Percentiles rank a stretch among this genome's conserved stretches.
phyloP scores from a whole-genome alignment of 2,113 vertebrate species.

The Thryonomys swinderianus region DNA sequence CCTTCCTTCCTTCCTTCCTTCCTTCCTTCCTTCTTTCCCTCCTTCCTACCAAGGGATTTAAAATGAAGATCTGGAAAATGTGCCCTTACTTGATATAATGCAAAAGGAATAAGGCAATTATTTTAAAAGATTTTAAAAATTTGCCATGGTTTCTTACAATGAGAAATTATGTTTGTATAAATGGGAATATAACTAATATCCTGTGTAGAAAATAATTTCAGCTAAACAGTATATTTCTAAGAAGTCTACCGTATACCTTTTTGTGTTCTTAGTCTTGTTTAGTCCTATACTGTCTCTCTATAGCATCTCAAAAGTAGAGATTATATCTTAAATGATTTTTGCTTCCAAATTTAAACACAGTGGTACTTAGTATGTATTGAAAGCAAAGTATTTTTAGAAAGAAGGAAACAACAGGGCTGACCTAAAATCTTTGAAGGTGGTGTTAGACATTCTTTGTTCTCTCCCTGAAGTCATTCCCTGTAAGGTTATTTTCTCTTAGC shows the following conservation, averaged over 20 bases:
- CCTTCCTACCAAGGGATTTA: not conserved
- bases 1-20: not conserved
- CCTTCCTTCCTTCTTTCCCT: not conserved
- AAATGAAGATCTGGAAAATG: constrained; percentile 28
- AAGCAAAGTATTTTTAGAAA: constrained; percentile 23
- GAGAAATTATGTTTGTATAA: constrained; percentile 36
- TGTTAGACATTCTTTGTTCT: not conserved
- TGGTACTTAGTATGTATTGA: not conserved
- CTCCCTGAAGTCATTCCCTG: not conserved
- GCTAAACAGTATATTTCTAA: constrained; percentile 49
- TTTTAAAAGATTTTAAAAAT: constrained; percentile 24
- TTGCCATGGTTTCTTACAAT: not conserved
- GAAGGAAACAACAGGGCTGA: not conserved
- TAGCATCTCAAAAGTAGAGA: constrained; percentile 34
- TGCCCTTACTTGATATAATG: not conserved
- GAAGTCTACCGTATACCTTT: constrained; percentile 17
- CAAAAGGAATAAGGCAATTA: not conserved
- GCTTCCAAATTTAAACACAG: constrained; percentile 10
- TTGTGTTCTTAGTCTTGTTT: constrained; percentile 26
- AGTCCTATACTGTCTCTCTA: not conserved
- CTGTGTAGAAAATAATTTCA: constrained; percentile 43
- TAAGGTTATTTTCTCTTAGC: not conserved
- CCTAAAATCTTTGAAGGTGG: not conserved
- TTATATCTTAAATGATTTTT: constrained; percentile 25
- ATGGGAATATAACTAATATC: constrained; percentile 37